These are phyloP conservation scores for Steinernema feltiae DNA, from an alignment of 1,140 invertebrate species.

Conservation along the genomic window DNA sequence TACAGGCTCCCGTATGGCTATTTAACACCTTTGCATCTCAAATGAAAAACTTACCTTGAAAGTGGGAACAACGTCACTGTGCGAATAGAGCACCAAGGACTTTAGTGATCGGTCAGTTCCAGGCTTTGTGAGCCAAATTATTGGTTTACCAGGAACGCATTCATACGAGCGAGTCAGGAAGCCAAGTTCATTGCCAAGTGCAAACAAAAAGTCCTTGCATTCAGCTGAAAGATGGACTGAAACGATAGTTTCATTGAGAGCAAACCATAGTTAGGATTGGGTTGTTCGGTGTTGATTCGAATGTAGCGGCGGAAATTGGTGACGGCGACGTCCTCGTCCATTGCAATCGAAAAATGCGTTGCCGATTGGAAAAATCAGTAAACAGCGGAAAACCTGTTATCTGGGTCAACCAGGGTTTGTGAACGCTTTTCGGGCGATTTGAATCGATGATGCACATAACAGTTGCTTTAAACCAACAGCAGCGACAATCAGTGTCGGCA, in stretches of 20 bases:
- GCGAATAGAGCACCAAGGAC: conserved; percentile 77
- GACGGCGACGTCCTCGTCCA: conserved; percentile 66
- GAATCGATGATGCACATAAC: too few relatives aligned
- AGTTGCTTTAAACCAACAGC: too few relatives aligned
- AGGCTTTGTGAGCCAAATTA: conserved; percentile 74
- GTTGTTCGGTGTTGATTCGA: conserved; percentile 73
- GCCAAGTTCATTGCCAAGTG: conserved; percentile 67
- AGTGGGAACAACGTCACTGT: conserved; percentile 90
- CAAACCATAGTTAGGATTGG: conserved; percentile 75
- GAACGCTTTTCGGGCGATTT: too few relatives aligned
- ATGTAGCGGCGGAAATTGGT: conserved; percentile 74
- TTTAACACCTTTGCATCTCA: too few relatives aligned
- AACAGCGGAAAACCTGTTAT: too few relatives aligned
- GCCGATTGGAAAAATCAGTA: too few relatives aligned
- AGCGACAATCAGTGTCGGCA: too few relatives aligned
- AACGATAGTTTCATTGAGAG: too few relatives aligned
- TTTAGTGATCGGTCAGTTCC: conserved; percentile 69
- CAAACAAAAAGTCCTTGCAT: conserved; percentile 69
- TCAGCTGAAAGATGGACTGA: conserved; percentile 67
- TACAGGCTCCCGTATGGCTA: too few relatives aligned
- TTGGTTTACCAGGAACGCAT: conserved; percentile 67
- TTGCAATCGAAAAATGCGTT: too few relatives aligned
- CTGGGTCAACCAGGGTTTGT: too few relatives aligned
- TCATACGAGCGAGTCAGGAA: conserved; percentile 64
- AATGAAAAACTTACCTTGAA: conserved; percentile 71